These are phyloP conservation scores for Diadumene lineata DNA, from an alignment of 92 coral and sea anemone genomes.

Conservation along the genomic window DNA sequence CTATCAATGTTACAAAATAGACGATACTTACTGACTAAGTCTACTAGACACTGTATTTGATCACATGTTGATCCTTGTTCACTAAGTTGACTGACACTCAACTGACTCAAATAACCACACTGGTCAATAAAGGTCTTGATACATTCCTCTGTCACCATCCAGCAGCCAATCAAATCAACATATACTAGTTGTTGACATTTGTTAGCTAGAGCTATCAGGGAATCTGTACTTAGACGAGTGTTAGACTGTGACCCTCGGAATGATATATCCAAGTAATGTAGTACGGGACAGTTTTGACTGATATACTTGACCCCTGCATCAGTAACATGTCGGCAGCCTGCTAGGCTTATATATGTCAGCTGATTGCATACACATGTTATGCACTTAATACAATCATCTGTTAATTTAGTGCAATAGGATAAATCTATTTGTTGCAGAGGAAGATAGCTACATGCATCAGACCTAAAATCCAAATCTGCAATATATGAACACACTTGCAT, in stretches of 20 bases:
- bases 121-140: slow-evolving; percentile 29
- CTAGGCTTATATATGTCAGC: slow-evolving; percentile 61
- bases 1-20: slow-evolving; percentile 43
- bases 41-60: slow-evolving; percentile 25
- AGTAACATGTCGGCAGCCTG: slow-evolving; percentile 80
- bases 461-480: slow-evolving; percentile 55
- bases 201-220: slow-evolving; percentile 51
- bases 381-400: slow-evolving; percentile 62
- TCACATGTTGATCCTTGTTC: slow-evolving; percentile 22
- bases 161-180: slow-evolving; percentile 81
- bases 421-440: slow-evolving; percentile 56
- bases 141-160: slow-evolving; percentile 49
- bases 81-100: slow-evolving; percentile 56
- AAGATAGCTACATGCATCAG: slow-evolving; percentile 16
- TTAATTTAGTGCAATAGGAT: slow-evolving; percentile 73
- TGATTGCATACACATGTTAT: slow-evolving; percentile 46
- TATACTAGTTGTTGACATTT: slow-evolving; percentile 53
- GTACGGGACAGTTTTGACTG: slow-evolving; percentile 35
- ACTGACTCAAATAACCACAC: slow-evolving; percentile 59
- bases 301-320: slow-evolving; percentile 65
- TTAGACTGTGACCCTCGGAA: slow-evolving; percentile 79
- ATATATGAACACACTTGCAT: slow-evolving; percentile 85
- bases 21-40: slow-evolving; percentile 35
- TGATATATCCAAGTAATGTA: slow-evolving; percentile 69
- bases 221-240: slow-evolving; percentile 60